phyloP scores from a whole-genome alignment of 2,888 invertebrate genomes.

The Melinaea marsaeus region DNA sequence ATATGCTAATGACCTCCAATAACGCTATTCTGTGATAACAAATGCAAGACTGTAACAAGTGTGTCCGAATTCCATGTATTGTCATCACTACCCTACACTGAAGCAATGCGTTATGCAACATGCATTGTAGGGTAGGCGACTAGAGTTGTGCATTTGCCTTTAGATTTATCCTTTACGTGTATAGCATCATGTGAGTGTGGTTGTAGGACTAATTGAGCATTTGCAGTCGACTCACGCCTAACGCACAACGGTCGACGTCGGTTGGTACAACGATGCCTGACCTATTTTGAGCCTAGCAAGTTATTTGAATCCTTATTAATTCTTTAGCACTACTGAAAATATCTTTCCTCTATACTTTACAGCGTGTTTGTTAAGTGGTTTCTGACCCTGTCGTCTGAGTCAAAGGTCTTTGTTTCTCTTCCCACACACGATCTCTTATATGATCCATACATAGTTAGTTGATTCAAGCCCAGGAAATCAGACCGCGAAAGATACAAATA shows the following conservation, averaged over 20 bases:
- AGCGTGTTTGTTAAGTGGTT: no score
- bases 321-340: neutral
- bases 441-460: no score
- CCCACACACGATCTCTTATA: neutral
- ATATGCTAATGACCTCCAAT: no score
- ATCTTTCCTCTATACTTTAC: neutral
- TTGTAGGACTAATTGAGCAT: slow-evolving; percentile 40
- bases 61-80: slow-evolving; percentile 42
- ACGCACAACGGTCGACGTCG: slow-evolving; percentile 61
- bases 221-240: slow-evolving; percentile 62
- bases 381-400: no score
- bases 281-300: slow-evolving; percentile 61
- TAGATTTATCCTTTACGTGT: slow-evolving; percentile 21
- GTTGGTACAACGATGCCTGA: slow-evolving; percentile 56
- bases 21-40: no score
- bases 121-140: slow-evolving; percentile 24
- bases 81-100: slow-evolving; percentile 47
- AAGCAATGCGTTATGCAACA: slow-evolving; percentile 64
- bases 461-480: no score
- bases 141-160: slow-evolving; percentile 11
- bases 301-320: slow-evolving; percentile 29
- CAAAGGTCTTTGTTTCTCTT: no score
- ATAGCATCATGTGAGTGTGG: slow-evolving; percentile 15
- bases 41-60: slow-evolving; percentile 33
- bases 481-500: no score